Evolutionary conservation across 2,113 vertebrate species (phyloP), one percentile per base, ranked within the genome.

Genomic region (Osmerus mordax): DNA sequence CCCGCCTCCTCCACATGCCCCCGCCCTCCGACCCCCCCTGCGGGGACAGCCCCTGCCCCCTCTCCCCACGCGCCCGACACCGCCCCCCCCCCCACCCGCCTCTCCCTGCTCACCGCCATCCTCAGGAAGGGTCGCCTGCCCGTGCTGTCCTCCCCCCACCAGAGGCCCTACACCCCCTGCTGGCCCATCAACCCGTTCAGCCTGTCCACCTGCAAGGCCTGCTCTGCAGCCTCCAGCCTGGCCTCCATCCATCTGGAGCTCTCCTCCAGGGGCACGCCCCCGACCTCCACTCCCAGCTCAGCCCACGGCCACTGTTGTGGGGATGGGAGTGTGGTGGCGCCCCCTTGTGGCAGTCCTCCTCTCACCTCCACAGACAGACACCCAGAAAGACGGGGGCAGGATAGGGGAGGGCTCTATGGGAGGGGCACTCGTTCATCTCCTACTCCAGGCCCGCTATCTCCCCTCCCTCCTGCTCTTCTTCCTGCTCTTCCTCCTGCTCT

Each of bases 31-130:
- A 91, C 16, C 93, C 94, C 21, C 93, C 92, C 0, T 92, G 92
- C 1, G 55, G 91, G 72, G 91, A 92, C 59, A 93, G 92, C 36
- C 73, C 75, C 8, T 86, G 85, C 73, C 86, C 81, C 25, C 78
- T 59, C 62, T 92, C 93, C 3, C 87, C 90, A 3, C 83, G 78
- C 69, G 61, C 87, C 25, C 87, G 90, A 62, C 80, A 81, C 75
- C 90, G 86, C 62, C 91, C 92, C 14, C 89, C 89, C 88, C 52
- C 93, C 95, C 72, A 95, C 94, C 15, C 92, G 95, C 19, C 90
- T 99, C 51, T 94, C 95, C 65, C 89, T 98, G 21, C 92, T 99
- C 76, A 99, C 97, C 4, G 96, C 97, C 67, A 94, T 98, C 79
- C 91, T 99, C 55, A 95, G 94, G 78, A 97, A 96, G 74, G 94